Evolutionary conservation across 35 echinoderm and acorn worm genomes (phyloP).

Genomic region (Lytechinus pictus): DNA sequence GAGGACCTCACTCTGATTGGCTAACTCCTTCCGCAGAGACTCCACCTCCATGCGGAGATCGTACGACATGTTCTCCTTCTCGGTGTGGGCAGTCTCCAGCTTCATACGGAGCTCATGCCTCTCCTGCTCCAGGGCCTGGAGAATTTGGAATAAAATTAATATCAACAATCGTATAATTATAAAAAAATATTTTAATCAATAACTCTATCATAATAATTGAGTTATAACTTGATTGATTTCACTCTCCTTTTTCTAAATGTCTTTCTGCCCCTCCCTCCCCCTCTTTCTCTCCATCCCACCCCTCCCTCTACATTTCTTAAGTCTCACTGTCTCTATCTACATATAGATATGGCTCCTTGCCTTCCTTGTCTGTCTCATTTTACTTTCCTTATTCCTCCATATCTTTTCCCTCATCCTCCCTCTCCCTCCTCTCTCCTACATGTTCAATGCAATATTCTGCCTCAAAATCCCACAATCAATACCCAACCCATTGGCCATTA

Average conservation of each 20-base stretch:
- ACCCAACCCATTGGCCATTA: neutral
- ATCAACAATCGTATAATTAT: too few species aligned
- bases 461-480: neutral
- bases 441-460: neutral
- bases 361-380: neutral
- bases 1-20: neutral
- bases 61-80: conserved; percentile 27
- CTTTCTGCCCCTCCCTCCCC: neutral
- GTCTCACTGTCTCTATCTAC: too few species aligned
- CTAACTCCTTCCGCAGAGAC: conserved; percentile 36
- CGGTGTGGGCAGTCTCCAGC: conserved; percentile 24
- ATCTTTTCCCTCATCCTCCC: neutral
- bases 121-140: conserved; percentile 52
- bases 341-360: too few species aligned
- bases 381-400: neutral
- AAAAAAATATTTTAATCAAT: too few species aligned
- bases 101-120: conserved; percentile 50
- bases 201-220: too few species aligned
- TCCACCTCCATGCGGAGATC: conserved; percentile 46
- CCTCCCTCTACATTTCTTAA: too few species aligned
- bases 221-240: neutral
- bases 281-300: too few species aligned
- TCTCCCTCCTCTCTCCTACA: neutral
- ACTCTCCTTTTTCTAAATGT: neutral
- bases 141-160: neutral